Percentiles rank a stretch among this genome's conserved stretches.
phyloP scores from a whole-genome alignment of 2,888 invertebrate genomes.

The Apotomis betuletana region DNA sequence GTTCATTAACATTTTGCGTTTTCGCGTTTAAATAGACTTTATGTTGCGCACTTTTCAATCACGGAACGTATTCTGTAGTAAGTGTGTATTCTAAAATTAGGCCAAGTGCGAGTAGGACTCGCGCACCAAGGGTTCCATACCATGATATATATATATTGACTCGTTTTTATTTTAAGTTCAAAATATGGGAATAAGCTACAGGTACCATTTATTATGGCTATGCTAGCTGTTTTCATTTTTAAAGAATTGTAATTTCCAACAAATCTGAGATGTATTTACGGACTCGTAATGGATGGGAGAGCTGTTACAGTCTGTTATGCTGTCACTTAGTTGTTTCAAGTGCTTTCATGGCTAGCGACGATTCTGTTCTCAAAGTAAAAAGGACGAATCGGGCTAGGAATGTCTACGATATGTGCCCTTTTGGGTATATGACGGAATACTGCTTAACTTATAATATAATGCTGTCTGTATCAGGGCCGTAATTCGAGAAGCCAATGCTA shows the following conservation, averaged over 20 bases:
- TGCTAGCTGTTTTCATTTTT: background rate
- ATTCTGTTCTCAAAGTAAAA: background rate
- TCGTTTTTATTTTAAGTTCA: no score
- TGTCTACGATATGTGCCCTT: background rate
- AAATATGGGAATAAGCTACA: constrained; percentile 21
- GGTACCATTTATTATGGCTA: constrained; percentile 8
- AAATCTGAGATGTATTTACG: constrained; percentile 1
- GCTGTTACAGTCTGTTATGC: background rate
- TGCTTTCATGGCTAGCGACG: background rate
- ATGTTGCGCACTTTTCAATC: no score
- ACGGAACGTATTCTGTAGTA: no score
- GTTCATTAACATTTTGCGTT: background rate
- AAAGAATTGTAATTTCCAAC: background rate
- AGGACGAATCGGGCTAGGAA: background rate
- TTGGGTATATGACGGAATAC: background rate
- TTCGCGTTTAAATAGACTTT: background rate
- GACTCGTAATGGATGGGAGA: background rate
- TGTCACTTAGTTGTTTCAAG: constrained; percentile 16
- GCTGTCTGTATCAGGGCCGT: background rate
- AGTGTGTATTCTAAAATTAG: no score
- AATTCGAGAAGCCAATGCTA: background rate
- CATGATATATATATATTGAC: no score
- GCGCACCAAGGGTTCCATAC: no score
- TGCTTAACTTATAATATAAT: background rate
- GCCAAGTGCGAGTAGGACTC: no score